Evolutionary conservation across 2,113 vertebrate genomes (phyloP).

Genomic region (Gnathonemus echidnorhynchus): DNA sequence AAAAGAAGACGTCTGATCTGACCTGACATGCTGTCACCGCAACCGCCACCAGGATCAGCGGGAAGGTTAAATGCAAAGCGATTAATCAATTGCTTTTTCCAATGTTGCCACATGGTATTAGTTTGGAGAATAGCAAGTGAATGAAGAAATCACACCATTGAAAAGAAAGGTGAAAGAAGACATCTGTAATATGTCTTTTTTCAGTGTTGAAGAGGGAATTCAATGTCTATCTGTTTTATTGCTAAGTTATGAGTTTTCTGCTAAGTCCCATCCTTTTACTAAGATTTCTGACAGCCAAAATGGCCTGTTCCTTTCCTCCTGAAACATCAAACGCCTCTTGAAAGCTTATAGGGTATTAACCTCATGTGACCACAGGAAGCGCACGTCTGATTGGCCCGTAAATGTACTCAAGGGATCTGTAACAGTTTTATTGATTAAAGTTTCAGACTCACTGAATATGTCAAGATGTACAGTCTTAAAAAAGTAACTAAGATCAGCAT

Average conservation of each 20-base stretch:
- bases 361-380: conserved; percentile 19
- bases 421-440: conserved; percentile 5
- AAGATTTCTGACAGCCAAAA: conserved; percentile 15
- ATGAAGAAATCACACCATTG: not conserved
- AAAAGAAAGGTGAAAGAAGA: not conserved
- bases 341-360: conserved; percentile 19
- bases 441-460: not conserved
- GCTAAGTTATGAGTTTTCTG: not conserved
- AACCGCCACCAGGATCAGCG: not conserved
- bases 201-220: not conserved
- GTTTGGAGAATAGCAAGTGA: not conserved
- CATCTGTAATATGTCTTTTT: not conserved
- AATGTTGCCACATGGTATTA: not conserved
- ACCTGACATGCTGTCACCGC: not conserved
- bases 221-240: not conserved
- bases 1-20: not conserved
- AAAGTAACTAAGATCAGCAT: not conserved
- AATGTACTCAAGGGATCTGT: conserved; percentile 9
- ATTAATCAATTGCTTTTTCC: not conserved
- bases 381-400: conserved; percentile 15
- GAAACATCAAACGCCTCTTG: conserved; percentile 27
- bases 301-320: conserved; percentile 21
- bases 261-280: not conserved
- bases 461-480: not conserved
- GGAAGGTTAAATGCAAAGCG: not conserved